phyloP scores from a whole-genome alignment of 1,140 invertebrate species.

The Orchesella cincta region DNA sequence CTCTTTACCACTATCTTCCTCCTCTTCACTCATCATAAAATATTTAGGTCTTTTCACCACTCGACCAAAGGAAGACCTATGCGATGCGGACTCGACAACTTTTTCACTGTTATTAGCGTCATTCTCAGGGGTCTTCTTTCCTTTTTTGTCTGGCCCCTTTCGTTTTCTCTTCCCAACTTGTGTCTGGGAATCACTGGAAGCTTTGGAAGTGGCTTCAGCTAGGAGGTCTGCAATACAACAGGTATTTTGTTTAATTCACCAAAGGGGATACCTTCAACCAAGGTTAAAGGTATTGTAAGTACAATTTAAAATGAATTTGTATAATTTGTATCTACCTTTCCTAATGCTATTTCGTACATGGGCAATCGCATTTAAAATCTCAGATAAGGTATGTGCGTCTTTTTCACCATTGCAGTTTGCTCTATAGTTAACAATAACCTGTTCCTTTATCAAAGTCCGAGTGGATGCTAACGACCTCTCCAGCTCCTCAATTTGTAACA shows the following conservation, averaged over 20 bases:
- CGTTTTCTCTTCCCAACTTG: too few species aligned
- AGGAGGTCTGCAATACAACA: too few species aligned
- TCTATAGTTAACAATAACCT: not conserved
- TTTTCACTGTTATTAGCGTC: too few species aligned
- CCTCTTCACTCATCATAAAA: not conserved
- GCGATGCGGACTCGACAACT: not conserved
- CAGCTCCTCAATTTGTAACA: not conserved
- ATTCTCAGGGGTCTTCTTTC: too few species aligned
- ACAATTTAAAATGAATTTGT: too few species aligned
- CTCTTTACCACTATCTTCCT: not conserved
- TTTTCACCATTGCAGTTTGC: not conserved
- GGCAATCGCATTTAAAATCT: not conserved
- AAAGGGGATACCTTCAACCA: too few species aligned
- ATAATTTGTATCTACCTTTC: too few species aligned
- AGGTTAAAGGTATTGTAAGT: too few species aligned
- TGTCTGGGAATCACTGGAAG: too few species aligned
- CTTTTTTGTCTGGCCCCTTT: too few species aligned
- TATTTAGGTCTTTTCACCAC: not conserved
- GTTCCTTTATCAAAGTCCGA: not conserved
- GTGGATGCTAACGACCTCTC: not conserved
- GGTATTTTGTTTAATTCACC: too few species aligned
- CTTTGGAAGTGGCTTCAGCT: too few species aligned
- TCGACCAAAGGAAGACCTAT: not conserved
- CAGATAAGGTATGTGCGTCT: not conserved
- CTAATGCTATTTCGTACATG: not conserved